Conservation (phyloP, 2,797 vertebrate species). For the Phyllotis vaccarum region DNA sequence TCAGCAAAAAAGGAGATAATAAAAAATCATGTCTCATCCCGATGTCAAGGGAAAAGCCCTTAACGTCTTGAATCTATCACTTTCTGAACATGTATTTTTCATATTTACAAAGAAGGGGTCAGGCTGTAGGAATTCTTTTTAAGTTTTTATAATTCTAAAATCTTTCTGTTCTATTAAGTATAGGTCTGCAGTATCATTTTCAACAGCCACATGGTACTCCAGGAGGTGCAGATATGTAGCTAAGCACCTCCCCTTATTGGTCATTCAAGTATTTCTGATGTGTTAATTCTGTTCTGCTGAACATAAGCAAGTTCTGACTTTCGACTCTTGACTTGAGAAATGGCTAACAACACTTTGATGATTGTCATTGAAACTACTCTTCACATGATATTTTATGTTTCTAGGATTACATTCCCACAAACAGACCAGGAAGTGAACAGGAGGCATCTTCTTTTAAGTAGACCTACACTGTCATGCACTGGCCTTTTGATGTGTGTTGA, state of each 20-base stretch:
- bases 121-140: background rate
- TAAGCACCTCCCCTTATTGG: background rate
- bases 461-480: background rate
- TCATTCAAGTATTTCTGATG: background rate
- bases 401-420: background rate
- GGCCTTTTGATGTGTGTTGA: background rate
- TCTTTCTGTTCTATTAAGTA: background rate
- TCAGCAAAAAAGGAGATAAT: slow-evolving; percentile 49
- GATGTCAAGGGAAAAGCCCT: background rate
- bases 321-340: slow-evolving; percentile 6
- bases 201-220: background rate
- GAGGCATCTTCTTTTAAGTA: background rate
- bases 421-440: background rate
- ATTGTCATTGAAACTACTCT: slow-evolving; percentile 34
- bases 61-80: background rate
- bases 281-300: slow-evolving; percentile 40
- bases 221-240: background rate
- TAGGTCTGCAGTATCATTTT: slow-evolving; percentile 35
- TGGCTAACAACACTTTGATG: slow-evolving; percentile 2
- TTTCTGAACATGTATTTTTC: slow-evolving; percentile 28
- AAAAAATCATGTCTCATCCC: slow-evolving; percentile 8
- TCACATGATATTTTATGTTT: background rate
- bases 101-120: slow-evolving; percentile 2
- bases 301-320: slow-evolving; percentile 16
- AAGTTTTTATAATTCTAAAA: slow-evolving; percentile 18